phyloP scores from a whole-genome alignment of 1,140 invertebrate species.

The Lucilia cuprina region DNA sequence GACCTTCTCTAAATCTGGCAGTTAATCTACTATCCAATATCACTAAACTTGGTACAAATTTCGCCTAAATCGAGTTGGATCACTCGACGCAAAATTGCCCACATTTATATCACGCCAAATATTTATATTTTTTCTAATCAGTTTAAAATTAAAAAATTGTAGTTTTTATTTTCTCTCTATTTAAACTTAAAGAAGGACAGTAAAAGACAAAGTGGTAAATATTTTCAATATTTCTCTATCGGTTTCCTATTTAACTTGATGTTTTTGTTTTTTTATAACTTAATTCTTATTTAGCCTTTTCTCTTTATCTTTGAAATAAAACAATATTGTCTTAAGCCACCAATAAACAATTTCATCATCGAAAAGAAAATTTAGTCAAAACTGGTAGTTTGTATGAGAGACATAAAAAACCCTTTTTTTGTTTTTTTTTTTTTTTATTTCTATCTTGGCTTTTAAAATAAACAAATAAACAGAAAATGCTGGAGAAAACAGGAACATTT shows the following conservation, averaged over 20 bases:
- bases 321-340: conserved; percentile 29
- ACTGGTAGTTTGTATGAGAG: background rate
- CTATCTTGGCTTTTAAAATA: background rate
- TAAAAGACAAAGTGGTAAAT: background rate
- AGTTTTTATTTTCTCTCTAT: background rate
- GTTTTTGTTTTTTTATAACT: background rate
- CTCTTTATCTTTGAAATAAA: background rate
- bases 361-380: background rate
- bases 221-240: background rate
- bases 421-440: conserved; percentile 11
- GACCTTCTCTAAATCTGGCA: too few relatives aligned
- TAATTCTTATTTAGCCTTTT: background rate
- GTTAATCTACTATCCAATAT: too few relatives aligned
- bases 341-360: conserved; percentile 31
- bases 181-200: background rate
- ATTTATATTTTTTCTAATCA: background rate
- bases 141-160: background rate
- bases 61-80: too few relatives aligned
- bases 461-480: conserved; percentile 3
- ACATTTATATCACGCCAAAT: too few relatives aligned
- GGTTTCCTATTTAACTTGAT: background rate
- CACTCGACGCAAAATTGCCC: too few relatives aligned
- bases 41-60: too few relatives aligned
- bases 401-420: background rate
- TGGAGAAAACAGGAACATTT: background rate